These are phyloP conservation scores for Plectrocnemia conspersa DNA, from an alignment of 1,140 invertebrate species.

Conservation along the genomic window DNA sequence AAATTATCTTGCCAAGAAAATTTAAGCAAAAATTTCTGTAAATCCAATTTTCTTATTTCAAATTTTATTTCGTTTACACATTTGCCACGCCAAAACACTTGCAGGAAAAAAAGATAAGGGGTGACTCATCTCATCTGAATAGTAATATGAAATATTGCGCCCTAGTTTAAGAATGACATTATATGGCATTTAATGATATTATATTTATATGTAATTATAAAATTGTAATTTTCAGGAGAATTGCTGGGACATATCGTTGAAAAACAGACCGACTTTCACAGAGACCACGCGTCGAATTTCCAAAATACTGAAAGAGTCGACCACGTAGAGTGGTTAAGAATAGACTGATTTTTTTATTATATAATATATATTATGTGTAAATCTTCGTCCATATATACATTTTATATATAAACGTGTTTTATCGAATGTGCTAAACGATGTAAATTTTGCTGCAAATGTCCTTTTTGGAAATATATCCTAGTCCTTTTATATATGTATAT, in stretches of 20 bases:
- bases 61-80: no score
- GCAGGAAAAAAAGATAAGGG: no score
- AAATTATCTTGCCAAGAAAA: no score
- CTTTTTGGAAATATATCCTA: conserved; percentile 7
- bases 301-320: conserved; percentile 25
- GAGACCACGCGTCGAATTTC: conserved; percentile 35
- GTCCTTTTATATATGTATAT: conserved; percentile 7
- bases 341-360: conserved; percentile 19
- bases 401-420: not conserved
- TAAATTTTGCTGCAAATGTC: not conserved
- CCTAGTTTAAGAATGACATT: not conserved
- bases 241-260: conserved; percentile 60
- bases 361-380: not conserved
- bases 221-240: conserved; percentile 46
- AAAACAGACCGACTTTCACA: conserved; percentile 62
- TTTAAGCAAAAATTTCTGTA: no score
- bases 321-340: conserved; percentile 5
- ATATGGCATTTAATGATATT: not conserved
- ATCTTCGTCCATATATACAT: conserved; percentile 2
- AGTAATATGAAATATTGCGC: no score
- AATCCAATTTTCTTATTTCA: no score
- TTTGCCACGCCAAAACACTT: no score
- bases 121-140: no score
- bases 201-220: conserved; percentile 1
- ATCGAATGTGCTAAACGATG: not conserved